Evolutionary conservation across 2,797 vertebrate species (phyloP).

Genomic region (Neosalanx taihuensis): DNA sequence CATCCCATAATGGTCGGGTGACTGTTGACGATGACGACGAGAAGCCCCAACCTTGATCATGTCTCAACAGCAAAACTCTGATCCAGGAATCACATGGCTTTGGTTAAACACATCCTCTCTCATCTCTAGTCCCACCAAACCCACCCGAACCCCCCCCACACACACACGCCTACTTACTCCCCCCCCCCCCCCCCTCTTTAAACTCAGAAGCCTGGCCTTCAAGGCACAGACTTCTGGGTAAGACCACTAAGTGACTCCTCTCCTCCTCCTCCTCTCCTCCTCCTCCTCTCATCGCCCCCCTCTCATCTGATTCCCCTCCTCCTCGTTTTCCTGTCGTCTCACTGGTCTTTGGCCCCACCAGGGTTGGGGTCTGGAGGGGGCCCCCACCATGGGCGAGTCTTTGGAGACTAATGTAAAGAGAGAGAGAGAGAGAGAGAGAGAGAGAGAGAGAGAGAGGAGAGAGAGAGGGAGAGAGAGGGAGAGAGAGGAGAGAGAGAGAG

Average conservation of each 20-base stretch:
- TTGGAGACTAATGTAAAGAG: slow-evolving; percentile 54
- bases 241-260: slow-evolving; percentile 76
- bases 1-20: too few species aligned
- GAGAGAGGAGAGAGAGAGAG: background rate
- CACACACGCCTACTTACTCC: slow-evolving; percentile 38
- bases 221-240: slow-evolving; percentile 65
- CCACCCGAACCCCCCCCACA: slow-evolving; percentile 30
- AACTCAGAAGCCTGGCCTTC: slow-evolving; percentile 40
- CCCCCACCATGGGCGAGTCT: slow-evolving; percentile 72
- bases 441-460: slow-evolving; percentile 17
- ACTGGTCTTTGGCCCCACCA: slow-evolving; percentile 74
- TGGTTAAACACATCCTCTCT: slow-evolving; percentile 26
- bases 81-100: slow-evolving; percentile 40
- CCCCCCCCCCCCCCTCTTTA: slow-evolving; percentile 23
- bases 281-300: slow-evolving; percentile 6
- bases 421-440: slow-evolving; percentile 17
- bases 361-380: slow-evolving; percentile 68
- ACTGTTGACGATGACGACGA: too few species aligned
- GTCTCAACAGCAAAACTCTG: slow-evolving; percentile 38
- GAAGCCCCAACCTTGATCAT: too few species aligned
- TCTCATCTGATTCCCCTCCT: background rate
- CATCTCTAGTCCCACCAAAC: slow-evolving; percentile 24
- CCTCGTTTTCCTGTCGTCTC: slow-evolving; percentile 42
- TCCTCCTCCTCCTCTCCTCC: slow-evolving; percentile 31
- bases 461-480: slow-evolving; percentile 15